Conservation (phyloP, 2,113 vertebrate genomes). For the Pterocles orientalis region DNA sequence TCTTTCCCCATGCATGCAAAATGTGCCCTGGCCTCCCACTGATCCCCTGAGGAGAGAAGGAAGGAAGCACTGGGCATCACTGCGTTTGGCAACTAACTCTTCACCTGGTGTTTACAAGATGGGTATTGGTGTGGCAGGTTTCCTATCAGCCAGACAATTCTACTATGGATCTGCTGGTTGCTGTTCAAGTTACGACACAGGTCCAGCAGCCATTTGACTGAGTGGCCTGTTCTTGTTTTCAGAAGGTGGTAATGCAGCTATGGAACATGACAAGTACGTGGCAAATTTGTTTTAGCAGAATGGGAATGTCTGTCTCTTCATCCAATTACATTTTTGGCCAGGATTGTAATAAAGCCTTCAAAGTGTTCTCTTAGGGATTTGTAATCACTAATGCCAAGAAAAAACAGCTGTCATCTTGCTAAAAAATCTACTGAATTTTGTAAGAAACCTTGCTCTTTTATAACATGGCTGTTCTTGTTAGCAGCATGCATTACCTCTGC, state of each 20-base stretch:
- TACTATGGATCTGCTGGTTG: neutral
- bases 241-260: neutral
- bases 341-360: neutral
- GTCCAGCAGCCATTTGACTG: neutral
- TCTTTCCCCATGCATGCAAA: neutral
- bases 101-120: neutral
- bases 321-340: slow-evolving; percentile 17
- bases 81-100: neutral
- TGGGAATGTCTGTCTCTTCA: neutral
- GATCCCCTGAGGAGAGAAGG: neutral
- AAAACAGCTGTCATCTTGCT: slow-evolving; percentile 8
- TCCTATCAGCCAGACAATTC: neutral
- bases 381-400: neutral
- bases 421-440: neutral
- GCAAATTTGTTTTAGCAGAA: neutral
- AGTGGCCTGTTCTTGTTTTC: neutral
- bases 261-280: neutral
- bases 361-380: neutral
- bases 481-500: neutral
- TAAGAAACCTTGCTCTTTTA: neutral
- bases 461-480: neutral
- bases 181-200: neutral
- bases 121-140: accelerated
- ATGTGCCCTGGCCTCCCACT: accelerated
- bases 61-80: neutral